A percentile compares a stretch with the other conserved stretches of the same genome.
Evolutionary conservation across 1,140 invertebrate genomes (phyloP).

Genomic region (Trichonephila inaurata): DNA sequence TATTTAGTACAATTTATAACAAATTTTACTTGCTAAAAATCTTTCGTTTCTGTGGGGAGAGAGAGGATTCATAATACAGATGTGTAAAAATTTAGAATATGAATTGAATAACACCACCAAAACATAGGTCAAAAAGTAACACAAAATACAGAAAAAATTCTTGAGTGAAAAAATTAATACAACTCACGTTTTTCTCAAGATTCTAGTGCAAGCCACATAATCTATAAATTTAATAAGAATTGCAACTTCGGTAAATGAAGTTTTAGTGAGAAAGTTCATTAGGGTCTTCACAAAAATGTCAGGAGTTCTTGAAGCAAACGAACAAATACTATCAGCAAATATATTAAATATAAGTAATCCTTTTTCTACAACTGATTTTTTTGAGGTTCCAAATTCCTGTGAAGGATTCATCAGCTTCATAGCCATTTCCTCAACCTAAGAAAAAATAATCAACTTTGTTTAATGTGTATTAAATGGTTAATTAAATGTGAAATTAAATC

Average conservation of each 20-base stretch:
- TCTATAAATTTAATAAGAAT: constrained; percentile 72
- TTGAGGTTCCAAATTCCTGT: background rate
- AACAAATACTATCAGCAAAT: constrained; percentile 50
- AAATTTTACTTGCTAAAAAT: too few species aligned
- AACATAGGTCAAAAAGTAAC: too few species aligned
- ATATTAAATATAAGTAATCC: constrained; percentile 61
- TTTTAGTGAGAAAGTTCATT: background rate
- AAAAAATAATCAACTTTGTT: background rate
- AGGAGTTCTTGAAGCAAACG: constrained; percentile 32
- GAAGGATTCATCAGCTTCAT: background rate
- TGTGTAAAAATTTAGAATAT: too few species aligned
- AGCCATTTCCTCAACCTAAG: constrained; percentile 49
- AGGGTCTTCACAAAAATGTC: constrained; percentile 33
- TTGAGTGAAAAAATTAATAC: background rate
- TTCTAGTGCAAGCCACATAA: constrained; percentile 49
- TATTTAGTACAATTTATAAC: too few species aligned
- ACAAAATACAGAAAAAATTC: too few species aligned
- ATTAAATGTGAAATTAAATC: too few species aligned
- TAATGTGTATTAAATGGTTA: too few species aligned
- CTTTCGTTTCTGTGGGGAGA: too few species aligned
- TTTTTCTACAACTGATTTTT: background rate
- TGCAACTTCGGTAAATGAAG: constrained; percentile 43
- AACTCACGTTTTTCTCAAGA: constrained; percentile 55
- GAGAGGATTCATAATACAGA: too few species aligned
- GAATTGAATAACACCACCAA: too few species aligned